Base-by-base conservation (phyloP, 2,113 vertebrate species). In the Ciconia stormi region DNA sequence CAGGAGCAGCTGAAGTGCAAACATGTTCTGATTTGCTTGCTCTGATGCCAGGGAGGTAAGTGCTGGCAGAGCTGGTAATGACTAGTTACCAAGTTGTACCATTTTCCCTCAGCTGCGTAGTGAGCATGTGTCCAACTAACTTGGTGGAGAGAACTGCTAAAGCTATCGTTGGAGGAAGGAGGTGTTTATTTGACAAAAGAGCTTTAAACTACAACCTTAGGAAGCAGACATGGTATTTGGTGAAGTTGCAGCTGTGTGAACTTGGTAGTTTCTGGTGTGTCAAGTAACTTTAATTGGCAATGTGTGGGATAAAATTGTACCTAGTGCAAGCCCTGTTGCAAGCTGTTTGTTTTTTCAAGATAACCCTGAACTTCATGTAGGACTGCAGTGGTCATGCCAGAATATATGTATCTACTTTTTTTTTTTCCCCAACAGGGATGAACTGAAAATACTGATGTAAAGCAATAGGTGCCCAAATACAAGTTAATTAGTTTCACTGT, bases 401-500 rank as follows among this genome's bases (percentile, higher is more conserved):
- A 38, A 52, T 29, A 3, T 23, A 4, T 34, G 5, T 20, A 7
- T n/a, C 7, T 44, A 4, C 19, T 10, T 38, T 30, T n/a, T n/a
- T 52, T 38, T 52, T 14, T 7, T 38, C 38, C 38, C 29, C 19
- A 22, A 1, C 55, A 77, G 55, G 5, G 17, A 13, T 46, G 70
- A 49, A 44, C 18, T 94, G 81, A 42, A 95, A 78, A 44, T 34
- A 26, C 27, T 73, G 82, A 58, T 61, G n/a, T 44, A 40, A 70
- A 86, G 38, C 95, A 82, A 3, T 21, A 59, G 56, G 61, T 94
- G 85, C 52, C 87, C 42, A 71, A 93, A 84, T 58, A 27, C 38
- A 85, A 92, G 82, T 92, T 98, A 96, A 97, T 88, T 80, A 71
- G 87, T 97, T 96, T 97, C 96, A 67, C 97, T 97, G 82, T 96